phyloP scores from a whole-genome alignment of 2,888 invertebrate genomes.

The Mellilla xanthometata region DNA sequence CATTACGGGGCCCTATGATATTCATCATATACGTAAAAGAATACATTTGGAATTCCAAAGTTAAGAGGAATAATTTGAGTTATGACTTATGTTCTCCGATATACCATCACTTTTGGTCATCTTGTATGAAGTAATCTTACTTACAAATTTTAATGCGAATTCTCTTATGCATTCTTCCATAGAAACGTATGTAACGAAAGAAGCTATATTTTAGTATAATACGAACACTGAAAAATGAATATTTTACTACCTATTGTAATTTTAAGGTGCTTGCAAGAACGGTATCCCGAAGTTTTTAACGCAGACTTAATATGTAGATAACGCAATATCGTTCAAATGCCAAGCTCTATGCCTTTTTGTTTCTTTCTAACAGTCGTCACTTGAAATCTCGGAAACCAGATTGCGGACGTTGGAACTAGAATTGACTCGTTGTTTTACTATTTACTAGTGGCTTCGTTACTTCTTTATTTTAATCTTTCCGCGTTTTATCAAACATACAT shows the following conservation, averaged over 20 bases:
- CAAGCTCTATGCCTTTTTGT: too few species aligned
- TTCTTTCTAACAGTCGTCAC: too few species aligned
- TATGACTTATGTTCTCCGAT: too few species aligned
- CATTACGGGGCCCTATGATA: background rate
- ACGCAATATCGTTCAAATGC: too few species aligned
- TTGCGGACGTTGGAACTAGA: too few species aligned
- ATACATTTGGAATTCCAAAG: too few species aligned
- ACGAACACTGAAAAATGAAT: conserved; percentile 38
- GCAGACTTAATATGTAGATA: background rate
- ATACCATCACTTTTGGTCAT: background rate
- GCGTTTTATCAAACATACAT: too few species aligned
- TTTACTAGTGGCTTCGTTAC: too few species aligned
- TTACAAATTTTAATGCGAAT: conserved; percentile 53
- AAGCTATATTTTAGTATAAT: conserved; percentile 68
- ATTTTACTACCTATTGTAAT: conserved; percentile 45
- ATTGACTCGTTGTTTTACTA: too few species aligned
- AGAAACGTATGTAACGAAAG: conserved; percentile 51
- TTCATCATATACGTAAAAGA: background rate
- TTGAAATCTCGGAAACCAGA: too few species aligned
- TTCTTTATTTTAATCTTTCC: too few species aligned
- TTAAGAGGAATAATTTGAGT: too few species aligned
- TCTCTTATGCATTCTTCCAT: conserved; percentile 67
- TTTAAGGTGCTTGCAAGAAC: conserved; percentile 68
- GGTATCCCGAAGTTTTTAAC: conserved; percentile 50
- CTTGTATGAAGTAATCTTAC: conserved; percentile 37